Conservation (phyloP, 2,113 vertebrate species). For the Pycnonotus jocosus region DNA sequence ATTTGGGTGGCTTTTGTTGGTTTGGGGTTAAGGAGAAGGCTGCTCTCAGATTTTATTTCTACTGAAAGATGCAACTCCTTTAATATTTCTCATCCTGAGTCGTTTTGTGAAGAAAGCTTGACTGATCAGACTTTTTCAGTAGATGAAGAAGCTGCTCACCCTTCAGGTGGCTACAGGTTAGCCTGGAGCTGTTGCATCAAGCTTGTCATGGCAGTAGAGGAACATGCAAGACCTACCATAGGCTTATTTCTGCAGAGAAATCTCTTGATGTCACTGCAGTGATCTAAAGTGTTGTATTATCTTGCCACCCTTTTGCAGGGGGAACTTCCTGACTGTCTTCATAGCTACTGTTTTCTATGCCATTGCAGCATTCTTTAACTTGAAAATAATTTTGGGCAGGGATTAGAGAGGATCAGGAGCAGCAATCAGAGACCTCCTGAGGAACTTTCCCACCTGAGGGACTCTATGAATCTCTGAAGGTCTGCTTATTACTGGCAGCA, state of each 20-base stretch:
- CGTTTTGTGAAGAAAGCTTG: slow-evolving; percentile 51
- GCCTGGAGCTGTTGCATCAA: not conserved
- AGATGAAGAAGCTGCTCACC: not conserved
- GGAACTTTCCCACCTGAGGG: not conserved
- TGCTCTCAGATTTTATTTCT: slow-evolving; percentile 54
- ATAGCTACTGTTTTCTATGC: not conserved
- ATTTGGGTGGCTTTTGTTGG: slow-evolving; percentile 23
- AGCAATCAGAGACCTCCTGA: not conserved
- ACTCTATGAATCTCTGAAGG: not conserved
- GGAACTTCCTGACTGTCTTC: not conserved
- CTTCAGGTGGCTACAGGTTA: not conserved
- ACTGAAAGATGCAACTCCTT: slow-evolving; percentile 48
- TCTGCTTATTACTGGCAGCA: not conserved
- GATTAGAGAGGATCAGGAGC: not conserved
- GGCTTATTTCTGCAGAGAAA: not conserved
- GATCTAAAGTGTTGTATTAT: not conserved
- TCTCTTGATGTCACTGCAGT: not conserved
- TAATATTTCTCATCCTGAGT: slow-evolving; percentile 50
- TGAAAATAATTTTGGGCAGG: not conserved
- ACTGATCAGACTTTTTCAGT: not conserved
- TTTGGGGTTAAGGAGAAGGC: not conserved
- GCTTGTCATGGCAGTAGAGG: not conserved
- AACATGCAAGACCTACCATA: not conserved
- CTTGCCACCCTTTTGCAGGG: not conserved
- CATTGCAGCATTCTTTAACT: not conserved